A percentile compares a stretch with the other conserved stretches of the same genome.
phyloP scores from a whole-genome alignment of 2,113 vertebrate species.

The Xiphophorus hellerii region DNA sequence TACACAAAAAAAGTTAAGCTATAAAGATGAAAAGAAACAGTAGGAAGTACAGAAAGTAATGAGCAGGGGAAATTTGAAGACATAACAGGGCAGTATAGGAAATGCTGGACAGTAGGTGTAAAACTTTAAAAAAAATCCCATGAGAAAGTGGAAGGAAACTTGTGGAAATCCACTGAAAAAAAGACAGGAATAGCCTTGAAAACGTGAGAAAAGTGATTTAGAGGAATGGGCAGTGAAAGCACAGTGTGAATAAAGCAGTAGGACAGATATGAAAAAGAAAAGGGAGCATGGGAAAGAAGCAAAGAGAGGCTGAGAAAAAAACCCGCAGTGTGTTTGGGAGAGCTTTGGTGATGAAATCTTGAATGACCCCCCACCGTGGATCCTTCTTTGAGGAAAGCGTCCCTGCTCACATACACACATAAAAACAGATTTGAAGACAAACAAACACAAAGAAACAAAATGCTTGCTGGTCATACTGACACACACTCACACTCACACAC shows the following conservation, averaged over 20 bases:
- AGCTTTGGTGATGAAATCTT: slow-evolving; percentile 70
- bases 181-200: neutral
- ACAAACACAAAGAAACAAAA: slow-evolving; percentile 55
- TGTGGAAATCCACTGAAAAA: slow-evolving; percentile 27
- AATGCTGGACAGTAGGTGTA: neutral
- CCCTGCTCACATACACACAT: slow-evolving; percentile 19
- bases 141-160: slow-evolving; percentile 27
- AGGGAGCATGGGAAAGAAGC: slow-evolving; percentile 68
- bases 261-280: slow-evolving; percentile 49
- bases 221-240: slow-evolving; percentile 40
- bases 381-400: slow-evolving; percentile 60
- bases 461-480: slow-evolving; percentile 5
- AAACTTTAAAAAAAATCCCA: slow-evolving; percentile 6
- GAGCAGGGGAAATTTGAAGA: neutral
- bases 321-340: slow-evolving; percentile 47
- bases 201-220: slow-evolving; percentile 21
- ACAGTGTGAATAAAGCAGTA: slow-evolving; percentile 45
- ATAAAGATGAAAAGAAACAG: neutral
- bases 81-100: neutral
- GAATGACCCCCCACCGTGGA: slow-evolving; percentile 64
- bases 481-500: slow-evolving; percentile 2
- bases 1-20: neutral
- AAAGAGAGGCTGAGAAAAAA: slow-evolving; percentile 19
- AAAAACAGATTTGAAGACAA: slow-evolving; percentile 47
- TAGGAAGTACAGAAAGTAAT: neutral